Evolutionary conservation across 2,113 vertebrate species (phyloP).

Genomic region (Tautogolabrus adspersus): DNA sequence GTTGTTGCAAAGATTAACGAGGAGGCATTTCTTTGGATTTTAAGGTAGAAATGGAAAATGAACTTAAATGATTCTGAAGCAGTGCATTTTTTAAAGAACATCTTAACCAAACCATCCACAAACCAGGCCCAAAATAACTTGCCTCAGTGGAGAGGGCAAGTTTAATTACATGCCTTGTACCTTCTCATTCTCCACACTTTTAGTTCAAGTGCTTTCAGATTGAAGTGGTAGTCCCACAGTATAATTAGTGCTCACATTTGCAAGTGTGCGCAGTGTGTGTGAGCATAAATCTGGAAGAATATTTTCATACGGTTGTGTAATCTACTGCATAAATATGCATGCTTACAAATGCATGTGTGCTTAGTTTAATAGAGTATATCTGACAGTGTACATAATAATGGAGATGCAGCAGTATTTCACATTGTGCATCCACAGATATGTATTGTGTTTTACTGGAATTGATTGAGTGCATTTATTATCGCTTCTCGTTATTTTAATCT

Average conservation of each 20-base stretch:
- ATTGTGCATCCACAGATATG: background rate
- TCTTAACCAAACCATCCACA: slow-evolving; percentile 43
- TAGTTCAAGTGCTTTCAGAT: slow-evolving; percentile 18
- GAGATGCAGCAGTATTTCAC: background rate
- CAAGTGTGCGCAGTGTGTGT: background rate
- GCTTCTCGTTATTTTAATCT: no score
- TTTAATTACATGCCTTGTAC: slow-evolving; percentile 56
- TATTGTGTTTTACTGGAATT: no score
- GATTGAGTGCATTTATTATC: no score
- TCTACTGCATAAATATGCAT: background rate
- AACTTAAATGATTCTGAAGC: slow-evolving; percentile 31
- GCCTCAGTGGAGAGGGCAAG: slow-evolving; percentile 22
- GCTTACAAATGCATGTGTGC: background rate
- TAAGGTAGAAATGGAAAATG: slow-evolving; percentile 26
- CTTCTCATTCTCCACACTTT: slow-evolving; percentile 46
- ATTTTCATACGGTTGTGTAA: background rate
- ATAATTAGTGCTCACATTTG: slow-evolving; percentile 5
- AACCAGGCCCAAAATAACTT: slow-evolving; percentile 49
- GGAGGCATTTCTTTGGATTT: background rate
- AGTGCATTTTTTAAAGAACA: slow-evolving; percentile 32
- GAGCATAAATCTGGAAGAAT: background rate
- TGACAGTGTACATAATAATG: background rate
- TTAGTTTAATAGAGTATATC: background rate
- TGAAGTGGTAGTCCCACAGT: slow-evolving; percentile 9
- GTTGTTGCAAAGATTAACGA: background rate